Percentiles rank a stretch among this genome's conserved stretches.
Conservation (phyloP, 2,888 invertebrate genomes). For the Polymixis flavicincta region DNA sequence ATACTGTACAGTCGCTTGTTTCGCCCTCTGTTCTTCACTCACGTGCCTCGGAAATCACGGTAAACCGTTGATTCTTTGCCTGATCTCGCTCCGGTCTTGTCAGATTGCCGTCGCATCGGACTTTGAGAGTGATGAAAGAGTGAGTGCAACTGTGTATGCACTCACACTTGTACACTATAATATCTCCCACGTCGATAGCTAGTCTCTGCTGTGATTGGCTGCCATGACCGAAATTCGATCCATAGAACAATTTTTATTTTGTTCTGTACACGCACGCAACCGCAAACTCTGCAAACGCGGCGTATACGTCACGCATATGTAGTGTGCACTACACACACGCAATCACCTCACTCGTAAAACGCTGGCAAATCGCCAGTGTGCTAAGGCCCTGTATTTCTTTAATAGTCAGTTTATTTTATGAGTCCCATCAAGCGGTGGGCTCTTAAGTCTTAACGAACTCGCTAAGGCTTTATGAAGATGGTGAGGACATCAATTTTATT, state of each 20-base stretch:
- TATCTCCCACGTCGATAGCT: background rate
- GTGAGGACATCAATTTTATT: constrained; percentile 23
- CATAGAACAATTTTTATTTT: too few relatives aligned
- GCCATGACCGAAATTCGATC: too few relatives aligned
- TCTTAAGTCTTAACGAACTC: constrained; percentile 15
- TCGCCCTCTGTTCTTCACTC: background rate
- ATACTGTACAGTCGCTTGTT: background rate
- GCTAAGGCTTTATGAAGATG: constrained; percentile 8
- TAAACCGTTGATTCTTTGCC: background rate
- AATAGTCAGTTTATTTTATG: constrained; percentile 26
- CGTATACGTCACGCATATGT: background rate
- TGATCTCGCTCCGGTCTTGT: background rate
- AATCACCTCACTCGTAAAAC: background rate
- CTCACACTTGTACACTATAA: background rate
- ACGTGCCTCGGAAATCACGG: background rate
- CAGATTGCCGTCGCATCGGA: background rate
- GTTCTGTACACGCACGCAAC: background rate
- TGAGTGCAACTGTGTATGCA: background rate
- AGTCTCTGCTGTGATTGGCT: too few relatives aligned
- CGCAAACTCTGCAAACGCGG: background rate
- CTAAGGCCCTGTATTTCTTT: background rate
- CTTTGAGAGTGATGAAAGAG: background rate
- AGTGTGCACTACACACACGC: background rate
- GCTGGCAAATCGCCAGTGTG: background rate
- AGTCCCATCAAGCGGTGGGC: constrained; percentile 1